Percentiles rank a stretch among this genome's conserved stretches.
Evolutionary conservation across 1,140 invertebrate genomes (phyloP).

Genomic region (Drosophila grimshawi): DNA sequence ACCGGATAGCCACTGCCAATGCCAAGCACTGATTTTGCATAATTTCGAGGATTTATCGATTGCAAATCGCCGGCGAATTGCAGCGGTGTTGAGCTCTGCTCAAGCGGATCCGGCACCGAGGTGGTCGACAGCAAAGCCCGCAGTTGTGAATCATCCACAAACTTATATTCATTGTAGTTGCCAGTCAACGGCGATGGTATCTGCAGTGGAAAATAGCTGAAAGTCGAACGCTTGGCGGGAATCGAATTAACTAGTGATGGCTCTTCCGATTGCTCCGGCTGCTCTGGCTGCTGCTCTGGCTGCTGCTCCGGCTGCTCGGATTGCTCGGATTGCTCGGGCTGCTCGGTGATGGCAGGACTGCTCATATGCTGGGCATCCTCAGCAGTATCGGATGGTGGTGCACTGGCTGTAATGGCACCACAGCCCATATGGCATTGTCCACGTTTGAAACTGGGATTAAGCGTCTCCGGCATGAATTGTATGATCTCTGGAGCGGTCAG

Average conservation of each 20-base stretch:
- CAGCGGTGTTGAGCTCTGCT: conserved; percentile 58
- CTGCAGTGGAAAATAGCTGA: conserved; percentile 56
- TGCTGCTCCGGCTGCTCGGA: neutral
- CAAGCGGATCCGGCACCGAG: conserved; percentile 68
- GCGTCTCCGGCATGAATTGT: conserved; percentile 79
- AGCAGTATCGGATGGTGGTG: conserved; percentile 2
- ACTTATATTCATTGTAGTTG: conserved; percentile 52
- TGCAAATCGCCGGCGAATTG: conserved; percentile 70
- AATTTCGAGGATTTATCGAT: conserved; percentile 20
- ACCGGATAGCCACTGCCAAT: conserved; percentile 56
- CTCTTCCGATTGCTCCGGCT: neutral
- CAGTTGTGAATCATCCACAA: conserved; percentile 62
- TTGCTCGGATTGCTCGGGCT: conserved; percentile 11
- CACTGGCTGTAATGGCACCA: conserved; percentile 37
- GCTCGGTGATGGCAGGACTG: conserved; percentile 4
- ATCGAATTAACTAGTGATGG: conserved; percentile 47
- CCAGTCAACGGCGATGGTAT: conserved; percentile 53
- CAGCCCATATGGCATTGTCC: conserved; percentile 71
- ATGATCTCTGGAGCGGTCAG: conserved; percentile 77
- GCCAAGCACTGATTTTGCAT: conserved; percentile 22
- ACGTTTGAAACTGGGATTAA: conserved; percentile 69
- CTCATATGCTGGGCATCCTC: neutral
- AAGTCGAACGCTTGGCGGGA: conserved; percentile 54
- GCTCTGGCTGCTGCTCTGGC: conserved; percentile 1
- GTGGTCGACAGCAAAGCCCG: conserved; percentile 60